Evolutionary conservation across 1,140 invertebrate genomes (phyloP), one percentile per base, ranked within the genome.

Genomic region (Eciton burchellii): DNA sequence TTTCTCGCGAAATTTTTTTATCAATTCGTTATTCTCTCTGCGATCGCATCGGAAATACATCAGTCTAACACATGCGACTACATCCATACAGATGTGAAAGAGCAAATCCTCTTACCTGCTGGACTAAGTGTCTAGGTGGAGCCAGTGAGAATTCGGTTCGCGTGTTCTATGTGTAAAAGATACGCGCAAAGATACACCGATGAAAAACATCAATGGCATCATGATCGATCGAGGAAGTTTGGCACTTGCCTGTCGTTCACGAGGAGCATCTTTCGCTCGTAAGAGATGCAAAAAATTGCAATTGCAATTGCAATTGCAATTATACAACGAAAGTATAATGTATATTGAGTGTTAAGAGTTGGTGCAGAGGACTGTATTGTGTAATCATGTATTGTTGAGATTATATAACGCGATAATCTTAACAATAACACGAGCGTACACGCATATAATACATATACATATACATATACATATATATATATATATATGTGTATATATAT

Each of bases 401-500:
- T 73, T 60, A 60, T 24, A 16, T 2, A 19, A 54, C 4, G 5
- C 12, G 29, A 76, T 76, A 65, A 76, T 76, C 45, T 24, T 35
- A 54, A 52, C 45, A 65, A 52, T 73, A 71, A 60, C 14, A 35
- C 3, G 43, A 35, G 35, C 56, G 21, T 5, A 68, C 11, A 63
- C 14, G 12, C 81, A 63, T 86, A 66, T 82, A 16, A 70, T 59
- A 45, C 12, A 45, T 59, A 72, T 56, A 16, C 59, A 60, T 52
- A 47, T 65, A 52, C 21, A 60, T 62, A 24, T 41, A 60, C 62
- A 21, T 63, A 82, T 88, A 82, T 85, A 85, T 70, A 29, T n/a
- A n/a, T n/a, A n/a, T n/a, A 60, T 16, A 35, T 6, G 43, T 3
- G 35, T 56, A 21, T 5, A 68, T 9, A 63, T 11, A 9, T 81